Conservation (phyloP, 1,140 invertebrate genomes). For the Ptiloglossa arizonensis region DNA sequence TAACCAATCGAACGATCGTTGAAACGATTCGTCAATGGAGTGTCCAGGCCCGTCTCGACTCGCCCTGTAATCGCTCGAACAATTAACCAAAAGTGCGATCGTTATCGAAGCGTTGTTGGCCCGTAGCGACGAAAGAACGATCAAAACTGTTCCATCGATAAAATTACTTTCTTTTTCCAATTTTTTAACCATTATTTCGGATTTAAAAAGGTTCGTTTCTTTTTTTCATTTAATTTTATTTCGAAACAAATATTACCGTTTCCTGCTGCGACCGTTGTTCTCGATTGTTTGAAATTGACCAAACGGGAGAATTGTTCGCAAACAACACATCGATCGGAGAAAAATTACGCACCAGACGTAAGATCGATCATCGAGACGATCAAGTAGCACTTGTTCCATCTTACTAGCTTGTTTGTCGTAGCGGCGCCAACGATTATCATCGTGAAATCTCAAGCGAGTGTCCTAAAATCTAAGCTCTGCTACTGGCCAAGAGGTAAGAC, state of each 20-base stretch:
- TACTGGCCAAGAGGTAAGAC: constrained; percentile 68
- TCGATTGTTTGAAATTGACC: too few species aligned
- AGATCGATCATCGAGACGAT: background rate
- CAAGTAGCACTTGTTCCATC: constrained; percentile 1
- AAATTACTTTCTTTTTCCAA: background rate
- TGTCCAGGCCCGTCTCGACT: background rate
- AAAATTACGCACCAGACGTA: background rate
- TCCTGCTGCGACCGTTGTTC: too few species aligned
- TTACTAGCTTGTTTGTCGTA: constrained; percentile 5
- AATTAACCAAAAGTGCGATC: constrained; percentile 13
- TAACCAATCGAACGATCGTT: background rate
- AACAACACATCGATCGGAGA: background rate
- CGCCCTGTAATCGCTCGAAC: background rate
- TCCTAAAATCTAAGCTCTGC: constrained; percentile 51
- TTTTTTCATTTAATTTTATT: too few species aligned
- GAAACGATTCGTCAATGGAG: constrained; percentile 2
- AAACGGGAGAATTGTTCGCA: too few species aligned
- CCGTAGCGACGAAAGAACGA: background rate
- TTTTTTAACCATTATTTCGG: too few species aligned
- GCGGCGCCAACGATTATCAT: constrained; percentile 16
- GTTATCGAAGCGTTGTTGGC: background rate
- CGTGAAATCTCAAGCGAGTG: constrained; percentile 38
- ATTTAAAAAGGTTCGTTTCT: too few species aligned
- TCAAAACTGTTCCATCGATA: too few species aligned
- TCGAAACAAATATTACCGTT: too few species aligned